phyloP scores from a whole-genome alignment of 2,888 invertebrate genomes.

The Drosophila greeni region DNA sequence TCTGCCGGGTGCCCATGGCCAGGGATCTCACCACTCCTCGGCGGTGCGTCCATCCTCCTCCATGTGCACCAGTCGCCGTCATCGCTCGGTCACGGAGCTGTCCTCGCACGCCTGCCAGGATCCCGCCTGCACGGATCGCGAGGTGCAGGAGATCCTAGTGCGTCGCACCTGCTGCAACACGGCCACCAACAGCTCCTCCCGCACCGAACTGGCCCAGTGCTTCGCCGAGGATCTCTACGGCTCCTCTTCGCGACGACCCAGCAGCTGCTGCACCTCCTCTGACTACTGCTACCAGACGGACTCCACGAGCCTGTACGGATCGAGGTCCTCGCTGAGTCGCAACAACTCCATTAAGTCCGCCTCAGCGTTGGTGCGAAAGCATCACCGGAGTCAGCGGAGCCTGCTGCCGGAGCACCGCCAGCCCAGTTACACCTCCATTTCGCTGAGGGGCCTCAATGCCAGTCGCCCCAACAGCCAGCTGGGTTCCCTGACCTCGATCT shows the following conservation, averaged over 20 bases:
- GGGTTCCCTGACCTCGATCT: constrained; percentile 77
- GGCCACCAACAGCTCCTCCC: constrained; percentile 65
- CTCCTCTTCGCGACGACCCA: constrained; percentile 72
- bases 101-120: constrained; percentile 76
- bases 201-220: constrained; percentile 78
- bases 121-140: constrained; percentile 75
- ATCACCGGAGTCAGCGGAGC: constrained; percentile 49
- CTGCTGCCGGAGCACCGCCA: constrained; percentile 74
- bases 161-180: constrained; percentile 71
- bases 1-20: constrained; percentile 62
- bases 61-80: constrained; percentile 73
- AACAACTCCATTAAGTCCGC: constrained; percentile 78
- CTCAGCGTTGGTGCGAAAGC: constrained; percentile 75
- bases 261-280: constrained; percentile 79
- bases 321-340: constrained; percentile 77
- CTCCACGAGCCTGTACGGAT: constrained; percentile 78
- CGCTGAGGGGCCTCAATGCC: constrained; percentile 76
- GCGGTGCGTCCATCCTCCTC: constrained; percentile 30
- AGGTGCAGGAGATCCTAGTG: constrained; percentile 78
- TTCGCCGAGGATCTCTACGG: constrained; percentile 78
- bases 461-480: constrained; percentile 76
- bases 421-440: constrained; percentile 77
- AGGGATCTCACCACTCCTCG: constrained; percentile 44
- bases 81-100: constrained; percentile 77
- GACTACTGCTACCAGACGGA: constrained; percentile 79